Conservation (phyloP, 2,113 vertebrate genomes). For the Ammodytes marinus region DNA sequence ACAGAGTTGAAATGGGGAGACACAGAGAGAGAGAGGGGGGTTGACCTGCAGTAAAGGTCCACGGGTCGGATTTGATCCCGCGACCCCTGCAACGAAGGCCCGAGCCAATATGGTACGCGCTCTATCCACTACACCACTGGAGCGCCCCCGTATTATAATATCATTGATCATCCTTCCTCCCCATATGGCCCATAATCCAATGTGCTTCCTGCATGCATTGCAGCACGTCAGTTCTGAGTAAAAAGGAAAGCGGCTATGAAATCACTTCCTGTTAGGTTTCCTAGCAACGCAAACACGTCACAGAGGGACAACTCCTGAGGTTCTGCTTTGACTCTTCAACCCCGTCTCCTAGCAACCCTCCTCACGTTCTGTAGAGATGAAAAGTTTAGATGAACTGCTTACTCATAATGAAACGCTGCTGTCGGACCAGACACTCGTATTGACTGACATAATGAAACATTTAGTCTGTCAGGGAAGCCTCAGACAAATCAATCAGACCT, state of each 20-base stretch:
- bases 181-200: not conserved
- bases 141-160: not conserved
- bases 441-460: slow-evolving; percentile 78
- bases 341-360: slow-evolving; percentile 56
- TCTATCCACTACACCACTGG: no score
- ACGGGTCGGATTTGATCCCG: no score
- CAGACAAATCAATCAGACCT: slow-evolving; percentile 73
- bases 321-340: slow-evolving; percentile 63
- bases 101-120: no score
- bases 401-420: slow-evolving; percentile 61
- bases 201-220: slow-evolving; percentile 25
- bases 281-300: slow-evolving; percentile 63
- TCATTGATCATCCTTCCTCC: not conserved
- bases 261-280: slow-evolving; percentile 81
- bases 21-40: no score
- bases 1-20: no score
- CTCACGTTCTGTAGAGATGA: slow-evolving; percentile 62
- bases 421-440: slow-evolving; percentile 64
- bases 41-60: no score
- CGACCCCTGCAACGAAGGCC: no score
- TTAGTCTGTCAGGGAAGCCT: slow-evolving; percentile 62
- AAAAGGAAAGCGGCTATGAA: slow-evolving; percentile 56
- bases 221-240: slow-evolving; percentile 36
- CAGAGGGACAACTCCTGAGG: slow-evolving; percentile 44
- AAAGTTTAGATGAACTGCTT: slow-evolving; percentile 59